These are phyloP conservation scores for Synanceia verrucosa DNA, from an alignment of 2,797 vertebrate genomes.

Conservation along the genomic window DNA sequence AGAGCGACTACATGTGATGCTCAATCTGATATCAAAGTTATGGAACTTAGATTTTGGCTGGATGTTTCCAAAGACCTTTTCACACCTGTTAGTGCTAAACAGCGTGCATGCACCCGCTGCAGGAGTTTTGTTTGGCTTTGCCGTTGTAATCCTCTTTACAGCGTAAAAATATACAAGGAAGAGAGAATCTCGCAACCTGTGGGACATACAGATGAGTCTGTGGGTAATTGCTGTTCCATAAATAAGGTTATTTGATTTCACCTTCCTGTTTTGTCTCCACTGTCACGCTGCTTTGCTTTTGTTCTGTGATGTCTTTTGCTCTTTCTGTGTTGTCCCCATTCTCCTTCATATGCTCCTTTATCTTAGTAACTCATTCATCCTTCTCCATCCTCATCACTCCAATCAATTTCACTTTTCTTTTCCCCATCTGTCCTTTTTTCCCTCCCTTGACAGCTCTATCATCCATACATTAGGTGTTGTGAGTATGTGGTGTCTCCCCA, in stretches of 20 bases:
- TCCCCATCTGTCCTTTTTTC: conserved; percentile 1
- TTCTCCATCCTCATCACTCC: conserved; percentile 19
- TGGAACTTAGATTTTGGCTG: not conserved
- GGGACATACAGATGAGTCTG: conserved; percentile 6
- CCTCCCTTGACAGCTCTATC: conserved; percentile 9
- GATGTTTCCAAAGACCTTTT: conserved; percentile 36
- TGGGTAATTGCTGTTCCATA: conserved; percentile 16
- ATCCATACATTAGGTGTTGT: conserved; percentile 20
- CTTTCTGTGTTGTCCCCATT: not conserved
- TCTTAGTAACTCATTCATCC: not conserved
- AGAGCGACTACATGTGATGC: not conserved
- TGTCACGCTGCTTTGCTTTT: conserved; percentile 8
- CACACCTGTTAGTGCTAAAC: conserved; percentile 34
- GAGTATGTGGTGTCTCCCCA: conserved; percentile 7
- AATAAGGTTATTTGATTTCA: conserved; percentile 9
- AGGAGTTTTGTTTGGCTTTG: conserved; percentile 65
- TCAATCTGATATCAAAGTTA: not conserved
- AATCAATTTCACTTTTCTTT: conserved; percentile 1
- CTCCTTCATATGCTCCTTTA: conserved; percentile 12
- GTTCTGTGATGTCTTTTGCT: not conserved
- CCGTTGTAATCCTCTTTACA: conserved; percentile 58
- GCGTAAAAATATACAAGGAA: conserved; percentile 49
- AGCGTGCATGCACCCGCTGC: conserved; percentile 9
- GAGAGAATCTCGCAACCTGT: conserved; percentile 15
- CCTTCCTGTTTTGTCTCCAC: not conserved